Evolutionary conservation across 1,140 invertebrate genomes (phyloP).

Genomic region (Ips nitidus): DNA sequence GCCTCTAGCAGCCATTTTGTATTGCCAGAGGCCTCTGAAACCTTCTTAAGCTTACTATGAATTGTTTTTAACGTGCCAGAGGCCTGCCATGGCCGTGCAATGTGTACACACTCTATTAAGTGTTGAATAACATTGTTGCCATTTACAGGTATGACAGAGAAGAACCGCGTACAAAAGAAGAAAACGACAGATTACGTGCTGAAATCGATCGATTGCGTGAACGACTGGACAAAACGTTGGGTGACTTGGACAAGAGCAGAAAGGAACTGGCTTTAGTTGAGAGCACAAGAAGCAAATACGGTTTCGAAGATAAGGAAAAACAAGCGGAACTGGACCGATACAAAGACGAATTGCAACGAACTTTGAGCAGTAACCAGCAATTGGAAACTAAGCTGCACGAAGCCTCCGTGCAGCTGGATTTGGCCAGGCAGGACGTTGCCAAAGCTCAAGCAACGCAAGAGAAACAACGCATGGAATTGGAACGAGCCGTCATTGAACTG

Average conservation of each 20-base stretch:
- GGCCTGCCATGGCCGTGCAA: background rate
- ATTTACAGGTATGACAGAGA: slow-evolving; percentile 70
- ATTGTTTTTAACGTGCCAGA: too few species aligned
- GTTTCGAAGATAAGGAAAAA: slow-evolving; percentile 82
- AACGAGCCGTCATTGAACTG: slow-evolving; percentile 78
- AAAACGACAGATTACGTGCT: slow-evolving; percentile 76
- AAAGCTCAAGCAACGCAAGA: slow-evolving; percentile 73
- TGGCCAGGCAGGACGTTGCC: slow-evolving; percentile 73
- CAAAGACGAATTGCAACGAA: slow-evolving; percentile 73
- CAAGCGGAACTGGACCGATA: slow-evolving; percentile 62
- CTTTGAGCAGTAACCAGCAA: slow-evolving; percentile 63
- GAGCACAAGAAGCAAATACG: slow-evolving; percentile 80
- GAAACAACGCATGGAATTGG: slow-evolving; percentile 74
- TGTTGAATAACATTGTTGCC: background rate
- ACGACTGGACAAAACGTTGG: slow-evolving; percentile 76
- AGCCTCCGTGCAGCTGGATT: slow-evolving; percentile 75
- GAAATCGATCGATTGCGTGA: slow-evolving; percentile 83
- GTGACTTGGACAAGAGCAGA: slow-evolving; percentile 73
- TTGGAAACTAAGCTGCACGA: slow-evolving; percentile 79
- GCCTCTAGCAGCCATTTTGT: too few species aligned
- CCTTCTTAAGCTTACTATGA: too few species aligned
- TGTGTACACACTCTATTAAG: background rate
- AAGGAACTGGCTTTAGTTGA: slow-evolving; percentile 77
- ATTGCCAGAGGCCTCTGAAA: too few species aligned
- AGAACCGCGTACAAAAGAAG: slow-evolving; percentile 68